Evolutionary conservation across 2,113 vertebrate species (phyloP).

Genomic region (Hassar affinis): DNA sequence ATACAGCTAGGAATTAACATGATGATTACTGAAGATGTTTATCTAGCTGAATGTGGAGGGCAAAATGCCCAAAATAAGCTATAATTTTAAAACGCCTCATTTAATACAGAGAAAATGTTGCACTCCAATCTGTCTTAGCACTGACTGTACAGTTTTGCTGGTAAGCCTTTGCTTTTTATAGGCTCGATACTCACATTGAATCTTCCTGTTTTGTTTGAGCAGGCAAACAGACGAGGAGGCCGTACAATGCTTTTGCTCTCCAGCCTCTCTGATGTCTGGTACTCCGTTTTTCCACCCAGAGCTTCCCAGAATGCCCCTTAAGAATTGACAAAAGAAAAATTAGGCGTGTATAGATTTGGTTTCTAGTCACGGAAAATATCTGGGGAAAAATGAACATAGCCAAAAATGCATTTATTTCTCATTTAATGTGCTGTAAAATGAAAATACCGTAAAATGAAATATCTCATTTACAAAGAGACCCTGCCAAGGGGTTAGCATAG

Average conservation of each 20-base stretch:
- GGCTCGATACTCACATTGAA: conserved; percentile 78
- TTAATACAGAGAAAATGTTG: background rate
- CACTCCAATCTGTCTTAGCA: background rate
- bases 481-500: background rate
- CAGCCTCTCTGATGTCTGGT: conserved; percentile 83
- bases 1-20: background rate
- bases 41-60: background rate
- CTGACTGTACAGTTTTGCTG: background rate
- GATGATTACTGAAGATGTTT: background rate
- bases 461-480: background rate
- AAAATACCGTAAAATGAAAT: background rate
- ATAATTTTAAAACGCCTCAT: background rate
- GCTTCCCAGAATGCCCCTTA: conserved; percentile 82
- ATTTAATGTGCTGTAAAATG: background rate
- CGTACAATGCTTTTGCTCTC: conserved; percentile 69
- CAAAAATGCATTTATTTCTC: background rate
- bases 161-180: background rate
- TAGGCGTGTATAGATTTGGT: background rate
- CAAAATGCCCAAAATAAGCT: background rate
- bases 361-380: background rate
- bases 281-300: conserved; percentile 80
- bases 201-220: conserved; percentile 89
- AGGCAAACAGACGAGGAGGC: conserved; percentile 81
- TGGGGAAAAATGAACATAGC: background rate
- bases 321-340: background rate